Base-by-base conservation (phyloP, 2,797 vertebrate genomes). In the Fundulus diaphanus region DNA sequence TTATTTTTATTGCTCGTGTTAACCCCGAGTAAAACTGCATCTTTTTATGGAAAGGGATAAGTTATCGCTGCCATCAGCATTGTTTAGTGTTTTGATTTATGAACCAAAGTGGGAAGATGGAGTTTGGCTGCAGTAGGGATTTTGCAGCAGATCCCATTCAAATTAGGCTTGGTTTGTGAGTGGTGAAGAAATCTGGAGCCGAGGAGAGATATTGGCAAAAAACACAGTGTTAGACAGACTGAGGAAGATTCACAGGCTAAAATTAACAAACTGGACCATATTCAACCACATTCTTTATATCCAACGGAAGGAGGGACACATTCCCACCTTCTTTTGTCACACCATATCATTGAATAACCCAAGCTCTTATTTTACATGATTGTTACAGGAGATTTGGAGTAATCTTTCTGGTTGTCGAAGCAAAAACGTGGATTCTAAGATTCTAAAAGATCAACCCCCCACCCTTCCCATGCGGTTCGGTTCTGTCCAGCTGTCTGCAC, bases 101-200 rank as follows among this genome's bases (percentile, higher is more conserved):
- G 48, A 79, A 79, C 63, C 70, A 57, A 59, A 51, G 57, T 51
- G 56, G 46, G 63, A 61, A 42, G 48, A 54, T 49, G 22, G 56
- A 70, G 59, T 46, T 67, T 27, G 37, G 33, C 31, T 75, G n/a
- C 42, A 16, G 48, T 51, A 59, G 7, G 33, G 44, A 73, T 68
- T 78, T 78, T 33, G 8, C n/a, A 68, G 7, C 54, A 42, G 54
- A 71, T 42, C 33, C n/a, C 9, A 40, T 42, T 42, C 33, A 74
- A 37, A 67, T 68, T 71, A 51, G 78, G 57, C 1, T 69, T 71
- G 51, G 49, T 35, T 33, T 48, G 42, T 0, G 54, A 63, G 44
- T 65, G 68, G 51, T 31, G 15, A 8, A 3, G 37, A 63, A 57
- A 4, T 33, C 46, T 44, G 44, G 40, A 59, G 42, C 57, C 27